Conservation (phyloP, 2,113 vertebrate genomes). For the Gambusia affinis region DNA sequence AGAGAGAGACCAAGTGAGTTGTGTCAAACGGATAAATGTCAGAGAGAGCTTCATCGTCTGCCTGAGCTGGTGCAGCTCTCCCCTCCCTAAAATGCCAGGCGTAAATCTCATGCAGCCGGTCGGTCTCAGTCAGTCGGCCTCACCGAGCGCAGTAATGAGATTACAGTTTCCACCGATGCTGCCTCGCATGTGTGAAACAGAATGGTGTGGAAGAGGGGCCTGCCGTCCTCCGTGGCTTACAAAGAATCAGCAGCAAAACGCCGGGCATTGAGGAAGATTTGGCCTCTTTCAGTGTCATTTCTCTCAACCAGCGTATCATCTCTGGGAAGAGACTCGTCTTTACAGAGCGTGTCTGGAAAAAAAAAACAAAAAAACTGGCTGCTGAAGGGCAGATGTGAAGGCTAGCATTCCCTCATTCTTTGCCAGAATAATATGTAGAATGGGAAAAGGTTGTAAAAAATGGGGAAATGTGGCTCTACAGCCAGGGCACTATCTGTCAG, state of each 20-base stretch:
- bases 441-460: not conserved
- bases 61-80: constrained; percentile 51
- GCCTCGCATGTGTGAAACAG: constrained; percentile 32
- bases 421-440: not conserved
- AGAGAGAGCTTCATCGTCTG: constrained; percentile 60
- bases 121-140: constrained; percentile 62
- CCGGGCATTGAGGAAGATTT: constrained; percentile 40
- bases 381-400: not conserved
- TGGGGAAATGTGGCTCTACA: not conserved
- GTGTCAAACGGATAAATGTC: constrained; percentile 78
- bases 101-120: constrained; percentile 62
- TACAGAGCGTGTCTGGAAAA: constrained; percentile 2
- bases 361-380: not conserved
- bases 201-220: constrained; percentile 49
- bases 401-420: not conserved
- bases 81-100: constrained; percentile 70
- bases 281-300: constrained; percentile 40
- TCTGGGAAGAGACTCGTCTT: not conserved
- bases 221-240: constrained; percentile 56
- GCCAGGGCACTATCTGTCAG: no score
- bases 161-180: constrained; percentile 73
- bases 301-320: constrained; percentile 4
- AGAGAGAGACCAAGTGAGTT: constrained; percentile 49
- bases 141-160: constrained; percentile 74
- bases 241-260: constrained; percentile 47